phyloP scores from a whole-genome alignment of 2,888 invertebrate species.

The Cenopis cana region DNA sequence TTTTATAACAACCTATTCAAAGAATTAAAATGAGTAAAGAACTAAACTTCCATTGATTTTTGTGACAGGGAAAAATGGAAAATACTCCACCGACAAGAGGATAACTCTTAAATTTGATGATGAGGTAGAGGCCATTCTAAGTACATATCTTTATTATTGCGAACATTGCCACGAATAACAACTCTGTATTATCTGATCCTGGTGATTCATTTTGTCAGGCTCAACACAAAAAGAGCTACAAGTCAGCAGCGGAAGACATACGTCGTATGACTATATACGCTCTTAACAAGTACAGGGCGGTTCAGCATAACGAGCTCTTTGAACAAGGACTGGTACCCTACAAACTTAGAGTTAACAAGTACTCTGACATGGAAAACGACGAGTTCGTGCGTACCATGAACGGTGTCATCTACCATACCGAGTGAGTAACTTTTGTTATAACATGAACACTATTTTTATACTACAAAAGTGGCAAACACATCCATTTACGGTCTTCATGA shows the following conservation, averaged over 20 bases:
- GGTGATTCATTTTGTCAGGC: not conserved
- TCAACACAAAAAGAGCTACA: conserved; percentile 9
- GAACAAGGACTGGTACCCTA: conserved; percentile 85
- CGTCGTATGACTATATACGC: conserved; percentile 89
- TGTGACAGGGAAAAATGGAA: no score
- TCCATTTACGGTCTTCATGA: no score
- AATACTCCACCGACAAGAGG: no score
- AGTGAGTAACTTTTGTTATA: conserved; percentile 1
- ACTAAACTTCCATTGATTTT: no score
- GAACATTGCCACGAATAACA: not conserved
- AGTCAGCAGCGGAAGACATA: conserved; percentile 15
- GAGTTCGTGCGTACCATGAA: conserved; percentile 55
- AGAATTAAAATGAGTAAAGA: no score
- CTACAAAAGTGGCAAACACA: no score
- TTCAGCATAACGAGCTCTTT: conserved; percentile 88
- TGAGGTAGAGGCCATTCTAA: no score
- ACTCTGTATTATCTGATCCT: not conserved
- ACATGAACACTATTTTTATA: no score
- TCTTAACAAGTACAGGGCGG: conserved; percentile 90
- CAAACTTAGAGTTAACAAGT: conserved; percentile 89
- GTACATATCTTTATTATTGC: not conserved
- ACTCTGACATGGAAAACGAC: conserved; percentile 90
- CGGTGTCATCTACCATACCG: conserved; percentile 19
- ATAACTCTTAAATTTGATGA: no score
- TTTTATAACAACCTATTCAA: no score